A percentile compares a stretch with the other conserved stretches of the same genome.
phyloP scores from a whole-genome alignment of 1,140 invertebrate species.

The Temnothorax curvispinosus region DNA sequence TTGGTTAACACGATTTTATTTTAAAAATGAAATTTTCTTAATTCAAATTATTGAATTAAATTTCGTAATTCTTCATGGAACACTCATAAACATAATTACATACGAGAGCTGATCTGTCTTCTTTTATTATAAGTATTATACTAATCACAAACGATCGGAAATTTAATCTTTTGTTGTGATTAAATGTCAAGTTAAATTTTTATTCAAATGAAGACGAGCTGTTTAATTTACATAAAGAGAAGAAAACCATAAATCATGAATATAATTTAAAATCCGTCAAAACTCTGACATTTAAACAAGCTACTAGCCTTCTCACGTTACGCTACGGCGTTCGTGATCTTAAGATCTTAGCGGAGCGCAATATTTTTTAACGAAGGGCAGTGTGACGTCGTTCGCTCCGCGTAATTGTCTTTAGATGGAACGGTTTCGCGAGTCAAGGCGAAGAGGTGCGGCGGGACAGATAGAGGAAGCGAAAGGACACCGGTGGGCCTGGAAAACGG shows the following conservation, averaged over 20 bases:
- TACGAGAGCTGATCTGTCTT: neutral
- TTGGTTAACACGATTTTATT: neutral
- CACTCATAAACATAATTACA: neutral
- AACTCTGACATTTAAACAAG: constrained; percentile 21
- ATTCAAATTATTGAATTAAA: neutral
- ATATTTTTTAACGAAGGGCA: constrained; percentile 33
- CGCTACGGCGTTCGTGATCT: constrained; percentile 8
- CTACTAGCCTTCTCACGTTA: constrained; percentile 19
- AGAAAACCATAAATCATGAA: neutral
- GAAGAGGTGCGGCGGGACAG: constrained; percentile 29
- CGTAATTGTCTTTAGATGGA: constrained; percentile 39
- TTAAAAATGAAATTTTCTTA: neutral
- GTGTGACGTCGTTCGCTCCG: constrained; percentile 18
- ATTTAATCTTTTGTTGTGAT: neutral
- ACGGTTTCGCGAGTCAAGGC: constrained; percentile 37
- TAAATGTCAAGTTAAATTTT: constrained; percentile 46
- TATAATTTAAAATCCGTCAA: constrained; percentile 11
- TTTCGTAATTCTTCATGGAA: neutral
- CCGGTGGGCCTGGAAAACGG: constrained; percentile 3
- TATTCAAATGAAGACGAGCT: constrained; percentile 1
- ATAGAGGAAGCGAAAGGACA: constrained; percentile 33
- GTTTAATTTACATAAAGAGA: neutral
- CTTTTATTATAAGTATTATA: neutral
- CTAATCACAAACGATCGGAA: neutral
- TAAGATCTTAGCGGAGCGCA: neutral